Base-by-base conservation (phyloP, 2,113 vertebrate genomes). In the Colius striatus region DNA sequence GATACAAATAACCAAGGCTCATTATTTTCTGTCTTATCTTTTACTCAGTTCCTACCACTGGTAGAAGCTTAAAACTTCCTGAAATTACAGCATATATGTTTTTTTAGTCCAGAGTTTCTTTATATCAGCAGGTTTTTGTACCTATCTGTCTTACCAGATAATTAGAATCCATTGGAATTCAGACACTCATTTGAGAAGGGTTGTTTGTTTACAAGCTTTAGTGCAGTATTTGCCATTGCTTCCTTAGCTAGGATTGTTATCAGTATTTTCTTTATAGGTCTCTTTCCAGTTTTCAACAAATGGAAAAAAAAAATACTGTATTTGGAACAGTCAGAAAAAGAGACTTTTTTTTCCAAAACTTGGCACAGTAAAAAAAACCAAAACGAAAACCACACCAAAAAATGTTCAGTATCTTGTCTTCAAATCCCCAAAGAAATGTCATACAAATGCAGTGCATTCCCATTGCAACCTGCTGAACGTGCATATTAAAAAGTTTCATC, bases 131-230 rank as follows among this genome's bases (percentile, higher is more conserved):
- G 16, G 29, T 25, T 54, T 66, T 36, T 4, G 9, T 38, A 61
- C 73, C 75, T 61, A 60, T 90, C 72, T 80, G 45, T 90, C 92
- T 87, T 61, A 12, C 29, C 21, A 74, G 87, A 79, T 87, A 94
- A 95, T 89, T 92, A 93, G 80, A 94, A 90, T 86, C 85, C 73
- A 85, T 51, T 94, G 86, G 70, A 80, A 84, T 62, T 76, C 84
- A 92, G 84, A 83, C 66, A 74, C 10, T 32, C 11, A 13, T 79
- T 89, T 77, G 62, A 84, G 72, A 82, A 54, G 50, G 11, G 23
- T 7, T 90, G 80, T 75, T 84, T 95, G 84, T 79, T 91, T 87
- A 92, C 73, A 87, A 22, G 63, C 50, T 76, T 90, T 87, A 75
- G 19, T 90, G 62, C 45, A 22, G 16, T 22, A 7, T 68, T 21